phyloP scores from a whole-genome alignment of 2,888 invertebrate genomes.

The Drosophila eohydei region DNA sequence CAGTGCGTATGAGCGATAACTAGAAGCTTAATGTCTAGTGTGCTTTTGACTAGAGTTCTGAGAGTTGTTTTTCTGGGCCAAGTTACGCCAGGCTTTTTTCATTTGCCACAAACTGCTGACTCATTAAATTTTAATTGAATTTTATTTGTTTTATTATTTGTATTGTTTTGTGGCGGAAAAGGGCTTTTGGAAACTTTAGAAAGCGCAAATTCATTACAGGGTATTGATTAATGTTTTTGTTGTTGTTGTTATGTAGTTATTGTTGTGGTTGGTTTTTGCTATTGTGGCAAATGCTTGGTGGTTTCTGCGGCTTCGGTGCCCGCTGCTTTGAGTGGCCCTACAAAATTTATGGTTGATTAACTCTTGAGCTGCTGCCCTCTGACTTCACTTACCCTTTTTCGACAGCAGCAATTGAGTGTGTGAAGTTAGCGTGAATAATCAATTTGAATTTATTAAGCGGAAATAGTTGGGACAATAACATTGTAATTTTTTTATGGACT shows the following conservation, averaged over 20 bases:
- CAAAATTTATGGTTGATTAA: constrained; percentile 65
- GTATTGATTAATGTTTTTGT: constrained; percentile 28
- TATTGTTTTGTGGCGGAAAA: constrained; percentile 43
- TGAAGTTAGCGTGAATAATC: constrained; percentile 43
- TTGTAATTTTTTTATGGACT: constrained; percentile 7
- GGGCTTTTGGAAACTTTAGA: constrained; percentile 41
- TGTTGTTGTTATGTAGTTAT: not conserved
- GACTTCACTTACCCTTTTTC: constrained; percentile 13
- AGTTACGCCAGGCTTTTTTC: constrained; percentile 3
- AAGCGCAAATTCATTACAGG: constrained; percentile 68
- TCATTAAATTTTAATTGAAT: constrained; percentile 72
- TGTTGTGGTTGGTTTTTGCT: constrained; percentile 20
- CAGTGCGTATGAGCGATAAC: constrained; percentile 25
- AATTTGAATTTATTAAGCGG: constrained; percentile 62
- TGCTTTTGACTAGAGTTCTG: not conserved
- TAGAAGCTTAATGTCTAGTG: not conserved
- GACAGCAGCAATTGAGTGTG: constrained; percentile 12
- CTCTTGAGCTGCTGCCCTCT: constrained; percentile 37
- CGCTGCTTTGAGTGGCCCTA: constrained; percentile 37
- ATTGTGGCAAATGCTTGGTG: constrained; percentile 26
- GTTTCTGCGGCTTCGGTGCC: constrained; percentile 20
- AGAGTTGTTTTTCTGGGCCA: not conserved
- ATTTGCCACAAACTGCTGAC: constrained; percentile 42
- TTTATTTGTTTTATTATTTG: constrained; percentile 44
- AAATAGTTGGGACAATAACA: constrained; percentile 24